phyloP scores from a whole-genome alignment of 2,888 invertebrate species.

The Ennomos quercinarius region DNA sequence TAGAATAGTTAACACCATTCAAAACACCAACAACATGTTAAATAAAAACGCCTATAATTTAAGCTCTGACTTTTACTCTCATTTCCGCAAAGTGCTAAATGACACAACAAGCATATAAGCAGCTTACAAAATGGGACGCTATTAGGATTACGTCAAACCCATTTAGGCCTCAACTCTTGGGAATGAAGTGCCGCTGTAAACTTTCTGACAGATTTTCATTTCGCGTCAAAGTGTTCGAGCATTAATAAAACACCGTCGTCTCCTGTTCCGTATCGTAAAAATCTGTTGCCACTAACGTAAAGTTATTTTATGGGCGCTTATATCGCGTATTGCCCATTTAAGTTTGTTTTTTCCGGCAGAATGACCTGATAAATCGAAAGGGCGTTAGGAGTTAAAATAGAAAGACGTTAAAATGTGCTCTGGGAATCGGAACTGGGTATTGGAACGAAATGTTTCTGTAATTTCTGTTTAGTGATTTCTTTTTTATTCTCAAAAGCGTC shows the following conservation, averaged over 20 bases:
- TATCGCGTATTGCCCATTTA: slow-evolving; percentile 55
- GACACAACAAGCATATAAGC: slow-evolving; percentile 27
- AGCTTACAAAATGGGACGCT: slow-evolving; percentile 34
- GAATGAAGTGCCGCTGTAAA: slow-evolving; percentile 35
- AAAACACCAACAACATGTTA: no score
- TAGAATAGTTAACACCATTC: no score
- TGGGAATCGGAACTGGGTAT: slow-evolving; percentile 12
- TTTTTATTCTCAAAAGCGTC: slow-evolving; percentile 10
- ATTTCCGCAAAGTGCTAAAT: slow-evolving; percentile 20
- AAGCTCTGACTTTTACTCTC: slow-evolving; percentile 7
- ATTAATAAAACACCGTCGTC: slow-evolving; percentile 41
- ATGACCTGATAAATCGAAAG: slow-evolving; percentile 41
- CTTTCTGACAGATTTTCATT: slow-evolving; percentile 43
- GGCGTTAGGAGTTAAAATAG: slow-evolving; percentile 33
- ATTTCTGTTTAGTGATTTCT: slow-evolving; percentile 16
- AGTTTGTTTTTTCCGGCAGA: slow-evolving; percentile 48
- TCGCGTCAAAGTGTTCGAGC: slow-evolving; percentile 36
- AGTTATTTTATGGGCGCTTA: slow-evolving; percentile 62
- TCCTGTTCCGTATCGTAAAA: slow-evolving; percentile 54
- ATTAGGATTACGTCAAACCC: slow-evolving; percentile 42
- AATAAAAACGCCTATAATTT: no score
- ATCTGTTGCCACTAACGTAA: slow-evolving; percentile 61
- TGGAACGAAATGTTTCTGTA: slow-evolving; percentile 1
- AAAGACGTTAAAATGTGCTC: slow-evolving; percentile 27
- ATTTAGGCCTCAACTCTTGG: slow-evolving; percentile 33